Evolutionary conservation across 2,113 vertebrate species (phyloP).

Genomic region (Mixornis gularis): DNA sequence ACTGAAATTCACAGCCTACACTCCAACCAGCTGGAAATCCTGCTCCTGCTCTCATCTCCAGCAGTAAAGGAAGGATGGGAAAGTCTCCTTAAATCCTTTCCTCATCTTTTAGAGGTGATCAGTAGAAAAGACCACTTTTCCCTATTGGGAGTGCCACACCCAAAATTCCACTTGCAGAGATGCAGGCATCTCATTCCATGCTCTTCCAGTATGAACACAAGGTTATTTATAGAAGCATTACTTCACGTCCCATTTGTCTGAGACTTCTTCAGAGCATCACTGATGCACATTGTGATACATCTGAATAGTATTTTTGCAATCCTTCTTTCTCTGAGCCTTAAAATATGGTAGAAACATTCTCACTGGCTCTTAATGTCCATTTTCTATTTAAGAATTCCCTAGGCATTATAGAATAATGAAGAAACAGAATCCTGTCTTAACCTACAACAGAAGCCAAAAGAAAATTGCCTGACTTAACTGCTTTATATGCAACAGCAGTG

Average conservation of each 20-base stretch:
- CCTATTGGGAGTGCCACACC: not conserved
- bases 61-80: not conserved
- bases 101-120: not conserved
- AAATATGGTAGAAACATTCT: not conserved
- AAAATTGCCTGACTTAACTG: not conserved
- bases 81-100: not conserved
- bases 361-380: not conserved
- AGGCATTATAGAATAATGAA: not conserved
- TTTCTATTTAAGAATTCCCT: not conserved
- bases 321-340: not conserved
- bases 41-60: not conserved
- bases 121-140: not conserved
- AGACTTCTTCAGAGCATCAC: constrained; percentile 19
- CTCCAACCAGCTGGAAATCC: not conserved
- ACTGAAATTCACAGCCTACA: not conserved
- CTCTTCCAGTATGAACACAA: constrained; percentile 25
- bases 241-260: constrained; percentile 24
- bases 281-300: not conserved
- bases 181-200: constrained; percentile 25
- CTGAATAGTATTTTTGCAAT: not conserved
- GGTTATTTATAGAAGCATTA: constrained; percentile 53
- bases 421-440: not conserved
- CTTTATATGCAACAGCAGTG: not conserved
- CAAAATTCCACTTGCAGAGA: not conserved
- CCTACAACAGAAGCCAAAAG: not conserved